Conservation (phyloP, 2,888 invertebrate genomes). For the Mythimna albipuncta region DNA sequence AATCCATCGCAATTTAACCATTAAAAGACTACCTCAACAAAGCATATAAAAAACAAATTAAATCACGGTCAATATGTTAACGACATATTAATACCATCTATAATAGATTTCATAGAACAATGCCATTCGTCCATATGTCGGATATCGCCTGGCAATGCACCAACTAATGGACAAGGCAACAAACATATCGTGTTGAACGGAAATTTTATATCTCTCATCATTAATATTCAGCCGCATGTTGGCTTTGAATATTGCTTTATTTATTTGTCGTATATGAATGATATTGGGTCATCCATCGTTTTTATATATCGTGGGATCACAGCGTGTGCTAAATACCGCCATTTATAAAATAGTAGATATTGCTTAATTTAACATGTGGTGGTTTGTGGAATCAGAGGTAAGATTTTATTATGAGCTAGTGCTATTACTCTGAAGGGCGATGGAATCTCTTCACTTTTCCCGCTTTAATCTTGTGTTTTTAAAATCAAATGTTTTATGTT, state of each 20-base stretch:
- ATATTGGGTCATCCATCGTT: constrained; percentile 31
- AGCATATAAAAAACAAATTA: not conserved
- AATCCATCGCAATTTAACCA: not conserved
- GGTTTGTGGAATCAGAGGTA: not conserved
- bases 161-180: constrained; percentile 67
- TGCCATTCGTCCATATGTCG: constrained; percentile 59
- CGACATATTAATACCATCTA: constrained; percentile 31
- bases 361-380: no score
- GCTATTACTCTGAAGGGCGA: no score
- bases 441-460: no score
- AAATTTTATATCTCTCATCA: constrained; percentile 66
- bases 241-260: constrained; percentile 49
- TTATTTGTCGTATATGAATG: constrained; percentile 40
- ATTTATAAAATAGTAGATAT: not conserved
- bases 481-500: no score
- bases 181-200: constrained; percentile 55
- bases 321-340: not conserved
- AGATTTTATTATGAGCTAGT: not conserved
- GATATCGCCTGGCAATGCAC: constrained; percentile 68
- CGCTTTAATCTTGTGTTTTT: no score
- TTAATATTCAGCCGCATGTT: constrained; percentile 58
- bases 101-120: constrained; percentile 68
- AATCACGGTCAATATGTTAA: constrained; percentile 31
- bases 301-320: constrained; percentile 13
- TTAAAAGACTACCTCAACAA: not conserved